Base-by-base conservation (phyloP, 1,140 invertebrate species). In the Drosophila pseudoobscura region DNA sequence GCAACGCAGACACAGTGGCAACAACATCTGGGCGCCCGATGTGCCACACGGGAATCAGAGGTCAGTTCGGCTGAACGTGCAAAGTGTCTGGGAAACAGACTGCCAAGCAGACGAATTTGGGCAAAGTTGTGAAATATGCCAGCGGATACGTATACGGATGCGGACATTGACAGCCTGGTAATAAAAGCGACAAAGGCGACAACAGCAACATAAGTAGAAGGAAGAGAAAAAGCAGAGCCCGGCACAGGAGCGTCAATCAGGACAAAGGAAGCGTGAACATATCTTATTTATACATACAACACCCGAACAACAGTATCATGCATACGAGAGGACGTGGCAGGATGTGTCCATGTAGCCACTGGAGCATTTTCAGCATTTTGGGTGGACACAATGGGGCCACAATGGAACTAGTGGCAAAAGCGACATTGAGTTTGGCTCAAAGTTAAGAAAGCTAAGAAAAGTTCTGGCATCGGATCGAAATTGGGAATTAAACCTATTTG, bases 261-360 rank as follows among this genome's bases (percentile, higher is more conserved):
- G 39, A 41, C 49, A 60, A 72, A 63, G 58, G 69, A 73, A 63
- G 51, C 70, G 69, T 55, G 70, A 55, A 54, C 58, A 73, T 73
- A 45, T 56, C 52, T 73, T 73, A 73, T 73, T 73, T 63, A 73
- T 72, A 11, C 3, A 11, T 35, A 50, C 56, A 73, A 45, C 57
- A 51, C 39, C 58, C 41, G 0, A 15, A 17, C 39, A 43, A 13
- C 17, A 24, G 26, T 46, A n/a, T 52, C 44, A 50, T 58, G 44
- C 45, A 49, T 26, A 63, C 20, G 4, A 45, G 9, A 35, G 35
- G 35, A 35, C 11, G 9, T 35, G 35, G 3, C 9, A 3, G 0
- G 31, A 35, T 7, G 31, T 8, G 29, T 7, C 31, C 24, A 26
- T 26, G 24, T 26, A 5, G 0, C 31, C 31, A 35, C 8, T 35